Evolutionary conservation across 2,797 vertebrate genomes (phyloP).

Genomic region (Choloepus didactylus): DNA sequence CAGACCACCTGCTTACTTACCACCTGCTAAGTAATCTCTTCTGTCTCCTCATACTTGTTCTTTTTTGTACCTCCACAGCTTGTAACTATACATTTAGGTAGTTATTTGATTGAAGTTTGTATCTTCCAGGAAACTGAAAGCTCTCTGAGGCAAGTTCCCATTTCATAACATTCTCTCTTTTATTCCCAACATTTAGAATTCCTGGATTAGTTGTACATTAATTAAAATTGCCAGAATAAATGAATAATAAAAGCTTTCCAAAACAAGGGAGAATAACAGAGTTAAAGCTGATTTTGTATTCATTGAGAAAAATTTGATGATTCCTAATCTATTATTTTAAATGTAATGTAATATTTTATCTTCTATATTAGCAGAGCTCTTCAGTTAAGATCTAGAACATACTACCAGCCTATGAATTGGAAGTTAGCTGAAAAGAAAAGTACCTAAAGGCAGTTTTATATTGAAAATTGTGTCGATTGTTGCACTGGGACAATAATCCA

Average conservation of each 20-base stretch:
- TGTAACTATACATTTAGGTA: background rate
- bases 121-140: background rate
- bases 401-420: background rate
- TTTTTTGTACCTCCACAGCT: background rate
- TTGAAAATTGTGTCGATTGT: slow-evolving; percentile 5
- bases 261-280: background rate
- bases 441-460: background rate
- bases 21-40: background rate
- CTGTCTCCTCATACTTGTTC: background rate
- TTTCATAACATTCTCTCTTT: background rate
- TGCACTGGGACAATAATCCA: background rate
- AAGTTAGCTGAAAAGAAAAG: slow-evolving; percentile 32
- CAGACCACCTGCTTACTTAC: background rate
- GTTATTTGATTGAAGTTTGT: background rate
- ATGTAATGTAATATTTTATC: background rate
- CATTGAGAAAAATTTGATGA: background rate
- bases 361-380: slow-evolving; percentile 18
- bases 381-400: slow-evolving; percentile 10
- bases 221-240: slow-evolving; percentile 19
- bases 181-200: background rate
- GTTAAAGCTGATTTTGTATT: background rate
- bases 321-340: slow-evolving; percentile 32
- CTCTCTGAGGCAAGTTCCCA: background rate
- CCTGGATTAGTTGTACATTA: background rate
- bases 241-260: background rate